Base-by-base conservation (phyloP, 2,797 vertebrate genomes). In the Carapus acus region DNA sequence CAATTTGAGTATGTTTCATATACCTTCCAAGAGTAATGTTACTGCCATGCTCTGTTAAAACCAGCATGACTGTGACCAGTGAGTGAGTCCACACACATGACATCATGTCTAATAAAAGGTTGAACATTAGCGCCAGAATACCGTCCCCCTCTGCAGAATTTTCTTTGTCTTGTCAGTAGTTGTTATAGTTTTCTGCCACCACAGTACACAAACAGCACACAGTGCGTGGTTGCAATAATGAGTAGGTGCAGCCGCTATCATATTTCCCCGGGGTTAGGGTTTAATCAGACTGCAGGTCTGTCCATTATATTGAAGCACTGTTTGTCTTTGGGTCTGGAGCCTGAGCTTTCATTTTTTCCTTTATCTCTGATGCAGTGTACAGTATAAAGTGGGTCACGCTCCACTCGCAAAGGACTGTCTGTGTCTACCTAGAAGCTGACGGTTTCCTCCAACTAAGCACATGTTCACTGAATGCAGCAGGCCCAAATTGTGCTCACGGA, bases 181-280 rank as follows among this genome's bases (percentile, higher is more conserved):
- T 53, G n/a, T 17, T 31, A 47, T 63, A 60, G 24, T 55, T 55
- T 20, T 3, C 31, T 65, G 43, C 38, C 27, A 60, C 55, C 39
- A n/a, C 43, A 40, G 46, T 49, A 37, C 37, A 49, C 22, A 62
- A 58, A 55, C 41, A 37, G 24, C 43, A 52, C 43, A 48, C 38
- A 15, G 19, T 18, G 27, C 13, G 2, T 43, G 29, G 49, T 43
- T 22, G 40, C 46, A 48, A 38, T 59, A 56, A 57, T 60, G 40
- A 77, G 47, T 62, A 62, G 33, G 54, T 65, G 50, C 70, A 54
- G 47, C 67, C 63, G 56, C 49, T 16, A 42, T 67, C 54, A 69
- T 80, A 73, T 80, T 79, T 79, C 75, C 76, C 72, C 31, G 2
- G 63, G 75, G 74, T 68, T 59, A 23, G 20, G 43, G 42, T 79